These are phyloP conservation scores for Nibea coibor DNA, from an alignment of 2,113 vertebrate species.

Conservation along the genomic window DNA sequence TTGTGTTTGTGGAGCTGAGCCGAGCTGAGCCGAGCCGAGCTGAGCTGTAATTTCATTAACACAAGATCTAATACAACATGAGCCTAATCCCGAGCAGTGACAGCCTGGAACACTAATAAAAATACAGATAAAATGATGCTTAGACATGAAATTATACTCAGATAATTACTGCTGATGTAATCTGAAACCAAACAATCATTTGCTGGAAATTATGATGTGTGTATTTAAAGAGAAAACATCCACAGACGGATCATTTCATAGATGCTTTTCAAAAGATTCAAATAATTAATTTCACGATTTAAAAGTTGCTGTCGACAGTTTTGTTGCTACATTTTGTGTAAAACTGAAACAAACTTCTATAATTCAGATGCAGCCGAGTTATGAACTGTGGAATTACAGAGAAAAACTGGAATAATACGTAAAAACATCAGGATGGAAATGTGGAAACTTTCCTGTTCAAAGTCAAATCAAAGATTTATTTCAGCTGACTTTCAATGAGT, in stretches of 20 bases:
- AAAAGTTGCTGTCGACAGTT: neutral
- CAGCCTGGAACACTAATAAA: neutral
- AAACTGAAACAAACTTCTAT: neutral
- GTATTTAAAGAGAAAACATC: neutral
- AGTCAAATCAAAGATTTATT: neutral
- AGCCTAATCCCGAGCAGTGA: neutral
- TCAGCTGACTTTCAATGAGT: neutral
- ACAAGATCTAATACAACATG: neutral
- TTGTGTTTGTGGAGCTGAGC: conserved; percentile 6
- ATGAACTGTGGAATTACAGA: neutral
- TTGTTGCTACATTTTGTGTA: too few relatives aligned
- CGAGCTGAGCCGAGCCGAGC: conserved; percentile 1
- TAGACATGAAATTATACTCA: neutral
- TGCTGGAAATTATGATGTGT: neutral
- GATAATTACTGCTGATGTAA: neutral
- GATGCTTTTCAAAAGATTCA: neutral
- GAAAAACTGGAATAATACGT: neutral
- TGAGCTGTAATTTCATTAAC: conserved; percentile 17
- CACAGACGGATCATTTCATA: neutral
- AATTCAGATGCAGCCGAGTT: neutral
- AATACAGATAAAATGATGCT: neutral
- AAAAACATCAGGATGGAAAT: too few relatives aligned
- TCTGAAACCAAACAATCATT: neutral
- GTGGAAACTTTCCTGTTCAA: neutral
- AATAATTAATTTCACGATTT: neutral